These are phyloP conservation scores for Diarsia mendica DNA, from an alignment of 2,888 invertebrate species.

Conservation along the genomic window DNA sequence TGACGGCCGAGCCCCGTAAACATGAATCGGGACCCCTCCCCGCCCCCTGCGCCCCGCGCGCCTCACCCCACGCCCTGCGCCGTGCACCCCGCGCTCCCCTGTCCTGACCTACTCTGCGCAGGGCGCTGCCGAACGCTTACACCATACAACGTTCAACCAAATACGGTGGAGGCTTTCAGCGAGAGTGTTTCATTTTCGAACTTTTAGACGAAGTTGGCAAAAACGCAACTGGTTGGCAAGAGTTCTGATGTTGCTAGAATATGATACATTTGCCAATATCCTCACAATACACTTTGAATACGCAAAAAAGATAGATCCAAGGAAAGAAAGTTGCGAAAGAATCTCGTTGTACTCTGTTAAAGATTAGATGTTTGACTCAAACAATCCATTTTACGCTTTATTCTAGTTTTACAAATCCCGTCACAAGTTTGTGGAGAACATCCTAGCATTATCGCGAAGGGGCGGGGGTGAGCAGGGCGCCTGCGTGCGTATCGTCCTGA, in stretches of 20 bases:
- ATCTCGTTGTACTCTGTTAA: background rate
- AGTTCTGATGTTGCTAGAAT: background rate
- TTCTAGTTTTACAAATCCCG: slow-evolving; percentile 7
- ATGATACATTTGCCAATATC: background rate
- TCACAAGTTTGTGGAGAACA: slow-evolving; percentile 33
- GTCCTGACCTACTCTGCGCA: slow-evolving; percentile 77
- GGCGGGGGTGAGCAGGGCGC: slow-evolving; percentile 57
- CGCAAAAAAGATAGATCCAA: too few relatives aligned
- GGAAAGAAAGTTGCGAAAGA: too few relatives aligned
- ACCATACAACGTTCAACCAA: slow-evolving; percentile 43
- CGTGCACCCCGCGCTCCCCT: slow-evolving; percentile 62
- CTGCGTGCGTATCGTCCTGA: slow-evolving; percentile 62
- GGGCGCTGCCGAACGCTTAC: slow-evolving; percentile 64
- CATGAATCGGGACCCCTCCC: slow-evolving; percentile 84
- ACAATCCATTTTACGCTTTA: background rate
- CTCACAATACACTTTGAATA: background rate
- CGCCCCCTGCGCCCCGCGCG: slow-evolving; percentile 49
- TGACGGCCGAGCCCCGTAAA: slow-evolving; percentile 88
- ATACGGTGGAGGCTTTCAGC: slow-evolving; percentile 48
- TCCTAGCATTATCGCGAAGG: slow-evolving; percentile 35
- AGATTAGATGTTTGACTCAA: background rate
- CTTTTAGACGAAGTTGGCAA: slow-evolving; percentile 31
- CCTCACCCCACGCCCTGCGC: slow-evolving; percentile 49
- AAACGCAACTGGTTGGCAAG: slow-evolving; percentile 28
- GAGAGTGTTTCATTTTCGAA: slow-evolving; percentile 7